phyloP scores from a whole-genome alignment of 1,140 invertebrate species.

The Drosophila virilis region DNA sequence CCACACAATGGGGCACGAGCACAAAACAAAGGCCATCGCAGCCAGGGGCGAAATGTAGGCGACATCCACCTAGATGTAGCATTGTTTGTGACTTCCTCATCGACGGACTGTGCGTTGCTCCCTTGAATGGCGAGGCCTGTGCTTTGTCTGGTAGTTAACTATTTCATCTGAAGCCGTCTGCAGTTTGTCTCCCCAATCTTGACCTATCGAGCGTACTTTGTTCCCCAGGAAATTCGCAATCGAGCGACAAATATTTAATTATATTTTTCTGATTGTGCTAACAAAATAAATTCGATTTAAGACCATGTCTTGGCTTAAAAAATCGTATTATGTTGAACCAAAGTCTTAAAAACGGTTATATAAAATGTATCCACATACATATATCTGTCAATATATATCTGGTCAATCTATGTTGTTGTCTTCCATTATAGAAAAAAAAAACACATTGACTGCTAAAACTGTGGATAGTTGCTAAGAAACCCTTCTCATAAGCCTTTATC shows the following conservation, averaged over 20 bases:
- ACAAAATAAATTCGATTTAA: not conserved
- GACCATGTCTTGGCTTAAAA: too few species aligned
- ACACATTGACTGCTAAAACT: too few species aligned
- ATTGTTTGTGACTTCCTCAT: slow-evolving; percentile 32
- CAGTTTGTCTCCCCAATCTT: slow-evolving; percentile 8
- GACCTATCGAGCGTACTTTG: slow-evolving; percentile 30
- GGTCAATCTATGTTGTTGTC: too few species aligned
- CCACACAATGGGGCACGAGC: slow-evolving; percentile 17
- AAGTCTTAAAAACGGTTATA: too few species aligned
- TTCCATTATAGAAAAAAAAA: too few species aligned
- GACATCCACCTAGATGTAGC: not conserved
- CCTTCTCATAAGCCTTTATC: too few species aligned
- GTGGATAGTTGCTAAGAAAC: too few species aligned
- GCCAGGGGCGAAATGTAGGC: not conserved
- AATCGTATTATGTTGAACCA: too few species aligned
- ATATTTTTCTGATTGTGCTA: not conserved
- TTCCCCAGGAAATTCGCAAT: not conserved
- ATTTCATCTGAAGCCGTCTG: slow-evolving; percentile 15
- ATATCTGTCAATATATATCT: too few species aligned
- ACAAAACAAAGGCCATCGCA: slow-evolving; percentile 19
- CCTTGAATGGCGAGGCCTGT: slow-evolving; percentile 9
- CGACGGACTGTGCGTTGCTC: not conserved
- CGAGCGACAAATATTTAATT: not conserved
- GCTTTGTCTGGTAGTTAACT: slow-evolving; percentile 18
- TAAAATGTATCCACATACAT: too few species aligned